Percentiles rank a stretch among this genome's conserved stretches.
phyloP scores from a whole-genome alignment of 2,888 invertebrate species.

The Leptinotarsa peninsularis region DNA sequence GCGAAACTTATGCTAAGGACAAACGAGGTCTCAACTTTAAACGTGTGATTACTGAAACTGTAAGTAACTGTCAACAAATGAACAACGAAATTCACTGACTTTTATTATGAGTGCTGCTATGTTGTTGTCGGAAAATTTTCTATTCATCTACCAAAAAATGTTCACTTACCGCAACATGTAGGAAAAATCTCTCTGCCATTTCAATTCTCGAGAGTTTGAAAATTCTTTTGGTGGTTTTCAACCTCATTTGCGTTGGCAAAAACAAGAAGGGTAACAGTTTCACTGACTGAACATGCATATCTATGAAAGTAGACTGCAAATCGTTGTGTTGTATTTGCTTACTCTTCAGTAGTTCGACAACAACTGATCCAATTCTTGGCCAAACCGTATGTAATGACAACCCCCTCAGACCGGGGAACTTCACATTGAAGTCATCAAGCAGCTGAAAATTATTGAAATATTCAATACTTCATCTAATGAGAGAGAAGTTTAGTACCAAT shows the following conservation, averaged over 20 bases:
- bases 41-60: no score
- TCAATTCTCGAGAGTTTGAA: conserved; percentile 28
- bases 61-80: no score
- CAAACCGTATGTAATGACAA: conserved; percentile 30
- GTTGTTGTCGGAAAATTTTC: no score
- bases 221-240: conserved; percentile 26
- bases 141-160: background rate
- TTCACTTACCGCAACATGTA: conserved; percentile 31
- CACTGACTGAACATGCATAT: conserved; percentile 23
- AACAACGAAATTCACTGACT: no score
- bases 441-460: conserved; percentile 24
- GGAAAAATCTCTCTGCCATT: conserved; percentile 35
- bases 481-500: conserved; percentile 10
- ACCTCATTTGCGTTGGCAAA: conserved; percentile 22
- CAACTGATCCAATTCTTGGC: conserved; percentile 27
- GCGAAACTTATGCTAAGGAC: no score
- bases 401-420: conserved; percentile 24
- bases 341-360: conserved; percentile 29
- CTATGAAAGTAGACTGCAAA: conserved; percentile 13
- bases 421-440: conserved; percentile 29
- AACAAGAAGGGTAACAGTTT: conserved; percentile 34
- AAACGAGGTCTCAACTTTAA: no score
- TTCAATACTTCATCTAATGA: no score
- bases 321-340: conserved; percentile 31
- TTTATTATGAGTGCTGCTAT: no score